Base-by-base conservation (phyloP, 2,888 invertebrate genomes). In the Amblyjoppa fuscipennis region DNA sequence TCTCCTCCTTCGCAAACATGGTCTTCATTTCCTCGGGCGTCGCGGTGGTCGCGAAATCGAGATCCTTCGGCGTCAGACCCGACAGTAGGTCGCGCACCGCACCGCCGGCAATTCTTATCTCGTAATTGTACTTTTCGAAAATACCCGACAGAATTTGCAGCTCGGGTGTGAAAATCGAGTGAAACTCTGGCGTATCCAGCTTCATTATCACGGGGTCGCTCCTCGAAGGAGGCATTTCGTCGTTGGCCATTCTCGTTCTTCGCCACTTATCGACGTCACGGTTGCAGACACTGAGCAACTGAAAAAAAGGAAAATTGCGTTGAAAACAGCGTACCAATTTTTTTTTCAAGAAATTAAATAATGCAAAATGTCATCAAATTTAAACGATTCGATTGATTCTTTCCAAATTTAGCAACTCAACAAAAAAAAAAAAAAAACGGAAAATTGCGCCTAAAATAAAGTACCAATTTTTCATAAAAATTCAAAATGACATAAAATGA, bases 31-130 rank as follows among this genome's bases (percentile, higher is more conserved):
- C 96, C 20, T 96, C 95, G 0, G 99, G 99, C 0, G 99, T 99
- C 9, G 99, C 99, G 20, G 97, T 97, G 6, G 99, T 99, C 0
- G 99, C 99, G 95, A 99, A 99, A 95, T 99, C 99, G 73, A 99
- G 95, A 94, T 99, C 99, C 92, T 97, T 97, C 0, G 99, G 99
- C 88, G 95, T 94, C 74, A 96, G 96, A 4, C 96, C 96, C 96
- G 97, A 96, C n/a, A 98, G 93, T 45, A 98, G 95, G 94, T 98
- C 98, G 88, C 98, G 96, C 0, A 99, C 99, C 25, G 99, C 99
- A 5, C 99, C 99, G 68, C 99, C 99, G 59, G 99, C 99, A 84
- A 99, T 96, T 89, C 99, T 95, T 82, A 99, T 95, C 94, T 99
- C 98, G 95, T 97, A 96, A 76, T 97, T 95, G 92, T 98, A 95